Conservation (phyloP, 2,797 vertebrate genomes). For the Channa striata region DNA sequence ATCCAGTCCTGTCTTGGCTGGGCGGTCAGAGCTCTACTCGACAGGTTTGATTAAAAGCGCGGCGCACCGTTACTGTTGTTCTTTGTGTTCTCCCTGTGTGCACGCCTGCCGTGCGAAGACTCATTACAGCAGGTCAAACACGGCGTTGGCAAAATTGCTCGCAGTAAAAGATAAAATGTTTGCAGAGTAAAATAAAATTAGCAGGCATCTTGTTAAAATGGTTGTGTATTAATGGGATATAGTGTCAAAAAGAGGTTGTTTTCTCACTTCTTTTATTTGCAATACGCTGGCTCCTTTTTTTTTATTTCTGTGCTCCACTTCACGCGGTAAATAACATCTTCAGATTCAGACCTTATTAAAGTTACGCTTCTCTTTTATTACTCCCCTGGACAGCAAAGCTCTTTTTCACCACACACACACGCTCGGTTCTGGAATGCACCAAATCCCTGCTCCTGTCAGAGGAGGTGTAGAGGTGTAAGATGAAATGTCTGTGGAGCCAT, state of each 20-base stretch:
- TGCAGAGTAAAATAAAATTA: constrained; percentile 29
- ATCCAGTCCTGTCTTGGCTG: constrained; percentile 44
- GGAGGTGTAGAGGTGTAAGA: constrained; percentile 30
- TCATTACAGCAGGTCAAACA: constrained; percentile 33
- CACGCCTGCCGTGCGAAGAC: constrained; percentile 11
- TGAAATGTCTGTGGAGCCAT: constrained; percentile 52
- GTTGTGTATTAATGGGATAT: not conserved
- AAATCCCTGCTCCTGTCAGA: constrained; percentile 53
- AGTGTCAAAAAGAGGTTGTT: not conserved
- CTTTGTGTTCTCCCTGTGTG: constrained; percentile 5
- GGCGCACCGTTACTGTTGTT: constrained; percentile 17
- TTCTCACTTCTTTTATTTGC: not conserved
- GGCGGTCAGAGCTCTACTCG: constrained; percentile 43
- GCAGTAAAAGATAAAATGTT: constrained; percentile 29
- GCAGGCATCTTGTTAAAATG: constrained; percentile 23
- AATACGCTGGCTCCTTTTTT: constrained; percentile 1
- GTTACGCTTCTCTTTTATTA: constrained; percentile 45
- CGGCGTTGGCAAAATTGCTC: constrained; percentile 6
- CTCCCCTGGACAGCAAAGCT: constrained; percentile 35
- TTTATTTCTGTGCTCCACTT: constrained; percentile 23
- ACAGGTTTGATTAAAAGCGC: constrained; percentile 45
- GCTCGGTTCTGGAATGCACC: constrained; percentile 18
- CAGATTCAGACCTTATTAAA: constrained; percentile 37
- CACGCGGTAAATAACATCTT: constrained; percentile 39
- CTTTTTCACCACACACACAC: constrained; percentile 33